phyloP scores from a whole-genome alignment of 2,797 vertebrate genomes.

The Xiphorhynchus erythropygius region DNA sequence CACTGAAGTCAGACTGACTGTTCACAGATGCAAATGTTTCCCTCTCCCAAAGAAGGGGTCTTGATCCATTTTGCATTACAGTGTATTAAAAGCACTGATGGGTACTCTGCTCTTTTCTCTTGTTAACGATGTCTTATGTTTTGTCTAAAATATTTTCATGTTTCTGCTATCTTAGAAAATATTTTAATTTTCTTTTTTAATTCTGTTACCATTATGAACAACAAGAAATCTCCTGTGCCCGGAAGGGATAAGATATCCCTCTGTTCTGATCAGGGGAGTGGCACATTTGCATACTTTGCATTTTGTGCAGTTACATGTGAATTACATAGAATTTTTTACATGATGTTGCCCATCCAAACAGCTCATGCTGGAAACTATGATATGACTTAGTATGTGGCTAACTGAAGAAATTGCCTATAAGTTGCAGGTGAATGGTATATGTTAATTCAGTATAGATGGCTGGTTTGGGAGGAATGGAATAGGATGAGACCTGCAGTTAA shows the following conservation, averaged over 20 bases:
- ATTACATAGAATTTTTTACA: background rate
- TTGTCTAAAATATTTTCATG: background rate
- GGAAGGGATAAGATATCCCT: background rate
- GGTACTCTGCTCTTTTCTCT: background rate
- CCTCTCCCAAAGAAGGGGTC: background rate
- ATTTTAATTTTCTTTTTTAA: background rate
- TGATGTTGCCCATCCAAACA: background rate
- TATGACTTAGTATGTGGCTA: background rate
- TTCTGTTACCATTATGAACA: background rate
- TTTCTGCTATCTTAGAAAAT: background rate
- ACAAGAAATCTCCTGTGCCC: background rate
- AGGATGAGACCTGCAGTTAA: background rate
- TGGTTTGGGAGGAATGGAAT: background rate
- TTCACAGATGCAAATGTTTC: background rate
- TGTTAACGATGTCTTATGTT: background rate
- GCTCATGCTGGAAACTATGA: background rate
- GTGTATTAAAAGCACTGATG: background rate
- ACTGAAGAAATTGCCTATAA: background rate
- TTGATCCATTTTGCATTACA: background rate
- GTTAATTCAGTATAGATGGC: background rate
- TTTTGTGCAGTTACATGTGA: background rate
- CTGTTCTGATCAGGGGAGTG: background rate
- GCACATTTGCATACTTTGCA: background rate
- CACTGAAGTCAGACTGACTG: background rate
- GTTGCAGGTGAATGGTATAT: background rate